A percentile compares a stretch with the other conserved stretches of the same genome.
Conservation (phyloP, 1,140 invertebrate species). For the Anoplolepis gracilipes region DNA sequence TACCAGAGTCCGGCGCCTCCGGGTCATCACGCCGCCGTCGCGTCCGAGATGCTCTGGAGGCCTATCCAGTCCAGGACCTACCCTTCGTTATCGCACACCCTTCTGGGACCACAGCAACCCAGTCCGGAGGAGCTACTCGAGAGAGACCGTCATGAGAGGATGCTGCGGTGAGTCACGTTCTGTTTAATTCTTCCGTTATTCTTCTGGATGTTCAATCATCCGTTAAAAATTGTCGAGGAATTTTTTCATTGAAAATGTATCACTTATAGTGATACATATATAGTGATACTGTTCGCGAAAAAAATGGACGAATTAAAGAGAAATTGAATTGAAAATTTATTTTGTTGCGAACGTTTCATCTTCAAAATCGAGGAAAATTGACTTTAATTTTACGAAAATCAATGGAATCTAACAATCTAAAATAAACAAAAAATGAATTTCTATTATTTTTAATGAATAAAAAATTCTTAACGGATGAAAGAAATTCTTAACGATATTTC, state of each 20-base stretch:
- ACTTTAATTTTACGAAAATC: too few species aligned
- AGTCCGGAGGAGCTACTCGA: conserved; percentile 81
- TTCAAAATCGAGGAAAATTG: too few species aligned
- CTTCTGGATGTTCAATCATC: not conserved
- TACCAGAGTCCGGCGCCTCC: conserved; percentile 74
- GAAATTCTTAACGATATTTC: not conserved
- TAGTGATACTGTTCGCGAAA: not conserved
- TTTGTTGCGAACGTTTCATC: not conserved
- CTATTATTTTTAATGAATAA: not conserved
- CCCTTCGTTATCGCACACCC: conserved; percentile 76
- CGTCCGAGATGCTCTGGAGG: conserved; percentile 82
- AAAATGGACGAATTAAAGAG: not conserved
- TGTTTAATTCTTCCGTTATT: not conserved
- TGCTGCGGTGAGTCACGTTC: conserved; percentile 80
- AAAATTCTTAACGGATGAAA: too few species aligned
- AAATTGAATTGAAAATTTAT: not conserved
- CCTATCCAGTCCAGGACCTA: conserved; percentile 77
- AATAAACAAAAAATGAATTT: too few species aligned
- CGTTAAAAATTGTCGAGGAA: not conserved
- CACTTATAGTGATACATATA: not conserved
- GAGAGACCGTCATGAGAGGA: conserved; percentile 83
- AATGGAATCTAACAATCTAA: too few species aligned
- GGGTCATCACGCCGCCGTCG: conserved; percentile 76
- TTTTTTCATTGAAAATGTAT: not conserved
- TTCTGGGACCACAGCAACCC: conserved; percentile 77